Base-by-base conservation (phyloP, 2,888 invertebrate genomes). In the Pherbina coryleti region DNA sequence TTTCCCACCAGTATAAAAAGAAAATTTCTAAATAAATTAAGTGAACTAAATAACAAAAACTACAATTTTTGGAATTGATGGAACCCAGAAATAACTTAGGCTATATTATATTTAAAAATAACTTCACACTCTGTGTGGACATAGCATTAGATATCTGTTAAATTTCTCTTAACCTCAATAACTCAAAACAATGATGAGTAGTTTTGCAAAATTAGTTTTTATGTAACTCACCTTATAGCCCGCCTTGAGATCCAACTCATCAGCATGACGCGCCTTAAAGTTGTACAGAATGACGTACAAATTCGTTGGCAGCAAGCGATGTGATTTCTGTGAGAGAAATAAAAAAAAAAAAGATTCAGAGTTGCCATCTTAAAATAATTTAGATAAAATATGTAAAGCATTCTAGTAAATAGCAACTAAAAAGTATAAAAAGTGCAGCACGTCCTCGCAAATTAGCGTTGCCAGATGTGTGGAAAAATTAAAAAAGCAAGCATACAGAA, bases 201-300 rank as follows among this genome's bases (percentile, higher is more conserved):
- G n/a, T n/a, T n/a, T n/a, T n/a, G n/a, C n/a, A n/a, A n/a, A n/a
- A n/a, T n/a, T n/a, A n/a, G n/a, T n/a, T n/a, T n/a, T n/a, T n/a
- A n/a, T n/a, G n/a, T 1, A 22, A 74, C 85, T 85, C 81, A 90
- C 90, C 86, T 93, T 93, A 90, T 96, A 96, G 3, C 97, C 97
- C 28, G 97, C 96, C 91, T 97, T 97, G 51, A 98, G 92, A 88
- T 98, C 98, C 84, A 98, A 91, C 88, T 98, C 98, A 88, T 98
- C 98, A 76, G 95, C 95, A 90, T 98, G 98, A 78, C 98, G 93
- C 0, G 97, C 96, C 87, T 97, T 96, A 90, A 98, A 98, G 91
- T 98, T 97, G 91, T 98, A 98, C 62, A 98, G 92, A 70, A 97
- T 96, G 79, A 98, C 98, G 91, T 97, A 98, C 51, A 97, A 91